Evolutionary conservation across 1,140 invertebrate genomes (phyloP).

Genomic region (Bradysia coprophila): DNA sequence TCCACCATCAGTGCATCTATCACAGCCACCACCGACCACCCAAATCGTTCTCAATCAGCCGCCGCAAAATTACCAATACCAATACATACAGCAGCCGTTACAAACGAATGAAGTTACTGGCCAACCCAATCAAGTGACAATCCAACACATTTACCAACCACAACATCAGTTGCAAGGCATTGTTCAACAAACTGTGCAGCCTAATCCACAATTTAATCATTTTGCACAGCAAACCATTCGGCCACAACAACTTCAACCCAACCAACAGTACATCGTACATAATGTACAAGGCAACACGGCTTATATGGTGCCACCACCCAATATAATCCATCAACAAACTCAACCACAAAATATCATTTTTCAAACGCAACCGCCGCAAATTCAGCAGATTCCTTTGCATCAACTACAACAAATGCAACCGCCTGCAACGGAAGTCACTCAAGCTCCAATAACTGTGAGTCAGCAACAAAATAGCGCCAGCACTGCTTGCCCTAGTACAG

Average conservation of each 20-base stretch:
- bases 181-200: neutral
- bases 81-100: conserved; percentile 4
- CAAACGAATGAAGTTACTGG: neutral
- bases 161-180: conserved; percentile 4
- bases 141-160: conserved; percentile 5
- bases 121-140: conserved; percentile 3
- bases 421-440: neutral
- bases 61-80: neutral
- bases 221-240: neutral
- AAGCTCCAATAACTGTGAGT: too few species aligned
- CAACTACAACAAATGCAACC: neutral
- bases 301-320: conserved; percentile 3
- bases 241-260: neutral
- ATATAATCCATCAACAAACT: conserved; percentile 1
- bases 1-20: conserved; percentile 1
- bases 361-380: neutral
- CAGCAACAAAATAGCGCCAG: neutral
- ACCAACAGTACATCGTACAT: conserved; percentile 4
- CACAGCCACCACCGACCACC: conserved; percentile 1
- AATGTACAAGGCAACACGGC: conserved; percentile 2
- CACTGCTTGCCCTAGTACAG: neutral
- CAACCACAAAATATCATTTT: conserved; percentile 1
- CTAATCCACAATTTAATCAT: neutral
- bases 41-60: conserved; percentile 3
- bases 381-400: neutral